Percentiles rank a stretch among this genome's conserved stretches.
phyloP scores from a whole-genome alignment of 1,140 invertebrate species.

The Callitettix versicolor region DNA sequence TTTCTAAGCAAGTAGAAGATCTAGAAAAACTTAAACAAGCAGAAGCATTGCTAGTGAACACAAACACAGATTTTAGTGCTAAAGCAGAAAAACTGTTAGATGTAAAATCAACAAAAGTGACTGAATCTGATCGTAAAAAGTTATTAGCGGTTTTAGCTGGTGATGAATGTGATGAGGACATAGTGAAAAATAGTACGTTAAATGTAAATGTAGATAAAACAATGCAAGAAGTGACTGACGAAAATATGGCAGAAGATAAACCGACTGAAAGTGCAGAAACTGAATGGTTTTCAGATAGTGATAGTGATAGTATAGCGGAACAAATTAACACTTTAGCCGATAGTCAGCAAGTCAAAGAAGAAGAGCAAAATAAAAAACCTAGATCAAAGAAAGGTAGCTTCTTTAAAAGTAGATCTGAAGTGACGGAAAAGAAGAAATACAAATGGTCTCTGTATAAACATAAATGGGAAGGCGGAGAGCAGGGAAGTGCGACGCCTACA shows the following conservation, averaged over 20 bases:
- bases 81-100: conserved; percentile 21
- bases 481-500: conserved; percentile 31
- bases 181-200: neutral
- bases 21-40: conserved; percentile 25
- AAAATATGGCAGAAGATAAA: neutral
- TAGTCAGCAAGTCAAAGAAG: neutral
- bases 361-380: conserved; percentile 16
- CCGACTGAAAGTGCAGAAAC: conserved; percentile 4
- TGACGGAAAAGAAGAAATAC: conserved; percentile 64
- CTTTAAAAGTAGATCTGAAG: conserved; percentile 70
- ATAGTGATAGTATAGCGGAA: conserved; percentile 17
- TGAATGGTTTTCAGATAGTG: conserved; percentile 17
- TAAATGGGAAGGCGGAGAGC: conserved; percentile 70
- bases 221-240: conserved; percentile 6
- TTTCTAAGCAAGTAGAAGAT: conserved; percentile 22
- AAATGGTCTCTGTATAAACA: conserved; percentile 56
- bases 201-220: conserved; percentile 9
- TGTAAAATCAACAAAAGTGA: conserved; percentile 1
- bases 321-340: conserved; percentile 1
- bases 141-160: conserved; percentile 22
- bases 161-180: conserved; percentile 19
- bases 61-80: conserved; percentile 21
- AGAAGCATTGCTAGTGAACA: conserved; percentile 22
- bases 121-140: conserved; percentile 19
- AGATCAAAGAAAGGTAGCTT: conserved; percentile 56